These are phyloP conservation scores for Pampusana beccarii DNA, from an alignment of 2,113 vertebrate genomes.

Conservation along the genomic window DNA sequence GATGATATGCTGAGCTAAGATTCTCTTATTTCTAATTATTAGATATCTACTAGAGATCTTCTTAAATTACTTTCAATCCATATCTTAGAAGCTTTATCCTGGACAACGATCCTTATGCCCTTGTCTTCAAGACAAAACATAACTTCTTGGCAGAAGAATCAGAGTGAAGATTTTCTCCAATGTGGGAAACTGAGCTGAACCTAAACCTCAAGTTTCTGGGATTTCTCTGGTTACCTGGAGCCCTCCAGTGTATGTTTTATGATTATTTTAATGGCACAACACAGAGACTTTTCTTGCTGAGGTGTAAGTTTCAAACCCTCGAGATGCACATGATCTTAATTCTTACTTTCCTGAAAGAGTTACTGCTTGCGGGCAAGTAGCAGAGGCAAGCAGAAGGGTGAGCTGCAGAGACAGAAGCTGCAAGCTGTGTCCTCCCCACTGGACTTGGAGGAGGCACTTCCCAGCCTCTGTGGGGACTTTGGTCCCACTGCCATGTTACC, in stretches of 20 bases:
- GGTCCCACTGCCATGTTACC: neutral
- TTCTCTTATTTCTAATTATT: neutral
- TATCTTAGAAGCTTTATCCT: neutral
- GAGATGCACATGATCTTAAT: neutral
- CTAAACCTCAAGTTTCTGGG: neutral
- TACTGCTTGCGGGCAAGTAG: neutral
- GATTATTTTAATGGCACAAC: neutral
- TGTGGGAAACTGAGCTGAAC: neutral
- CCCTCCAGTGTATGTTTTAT: neutral
- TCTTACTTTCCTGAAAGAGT: neutral
- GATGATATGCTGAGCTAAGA: neutral
- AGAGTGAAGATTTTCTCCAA: neutral
- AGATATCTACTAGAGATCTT: neutral
- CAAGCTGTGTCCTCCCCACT: neutral
- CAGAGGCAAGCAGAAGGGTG: neutral
- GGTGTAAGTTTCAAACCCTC: neutral
- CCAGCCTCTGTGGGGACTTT: neutral
- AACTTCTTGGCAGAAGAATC: neutral
- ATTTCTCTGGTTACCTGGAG: neutral
- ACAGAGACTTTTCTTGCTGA: neutral
- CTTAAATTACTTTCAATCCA: neutral
- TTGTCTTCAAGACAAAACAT: neutral
- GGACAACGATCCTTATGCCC: neutral
- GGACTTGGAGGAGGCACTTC: neutral
- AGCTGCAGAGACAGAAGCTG: neutral